A percentile compares a stretch with the other conserved stretches of the same genome.
phyloP scores from a whole-genome alignment of 2,888 invertebrate species.

The Lepidochitona cinerea region DNA sequence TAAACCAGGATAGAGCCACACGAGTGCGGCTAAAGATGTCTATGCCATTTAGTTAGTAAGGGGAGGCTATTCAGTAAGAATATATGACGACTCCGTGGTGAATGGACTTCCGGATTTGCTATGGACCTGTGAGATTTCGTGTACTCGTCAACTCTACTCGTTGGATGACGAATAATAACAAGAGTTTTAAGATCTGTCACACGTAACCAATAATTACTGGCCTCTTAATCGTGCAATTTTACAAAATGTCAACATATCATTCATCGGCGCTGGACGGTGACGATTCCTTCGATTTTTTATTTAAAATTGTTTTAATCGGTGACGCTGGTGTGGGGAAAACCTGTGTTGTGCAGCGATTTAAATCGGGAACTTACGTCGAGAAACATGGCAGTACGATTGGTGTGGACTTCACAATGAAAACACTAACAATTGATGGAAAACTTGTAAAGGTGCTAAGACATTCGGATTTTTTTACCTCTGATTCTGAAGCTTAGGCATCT shows the following conservation, averaged over 20 bases:
- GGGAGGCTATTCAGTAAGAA: no score
- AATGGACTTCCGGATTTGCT: no score
- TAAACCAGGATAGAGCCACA: no score
- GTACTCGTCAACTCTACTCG: neutral
- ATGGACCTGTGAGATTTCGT: no score
- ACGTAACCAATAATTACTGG: no score
- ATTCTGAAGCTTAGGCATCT: no score
- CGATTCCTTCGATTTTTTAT: conserved; percentile 88
- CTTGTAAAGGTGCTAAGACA: conserved; percentile 94
- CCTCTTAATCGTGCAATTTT: no score
- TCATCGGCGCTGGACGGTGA: conserved; percentile 65
- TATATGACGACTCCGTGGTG: no score
- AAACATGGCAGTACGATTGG: conserved; percentile 95
- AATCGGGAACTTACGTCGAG: conserved; percentile 95
- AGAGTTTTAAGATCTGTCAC: no score
- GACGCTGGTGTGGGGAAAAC: conserved; percentile 81
- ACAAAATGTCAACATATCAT: neutral
- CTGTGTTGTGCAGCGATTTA: conserved; percentile 94
- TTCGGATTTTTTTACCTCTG: no score
- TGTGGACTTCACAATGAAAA: conserved; percentile 99
- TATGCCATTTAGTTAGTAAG: no score
- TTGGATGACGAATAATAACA: neutral
- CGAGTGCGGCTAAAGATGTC: no score
- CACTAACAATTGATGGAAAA: conserved; percentile 92
- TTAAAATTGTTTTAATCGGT: conserved; percentile 95